A percentile compares a stretch with the other conserved stretches of the same genome.
Evolutionary conservation across 2,888 invertebrate genomes (phyloP).

Genomic region (Balanococcus diminutus): DNA sequence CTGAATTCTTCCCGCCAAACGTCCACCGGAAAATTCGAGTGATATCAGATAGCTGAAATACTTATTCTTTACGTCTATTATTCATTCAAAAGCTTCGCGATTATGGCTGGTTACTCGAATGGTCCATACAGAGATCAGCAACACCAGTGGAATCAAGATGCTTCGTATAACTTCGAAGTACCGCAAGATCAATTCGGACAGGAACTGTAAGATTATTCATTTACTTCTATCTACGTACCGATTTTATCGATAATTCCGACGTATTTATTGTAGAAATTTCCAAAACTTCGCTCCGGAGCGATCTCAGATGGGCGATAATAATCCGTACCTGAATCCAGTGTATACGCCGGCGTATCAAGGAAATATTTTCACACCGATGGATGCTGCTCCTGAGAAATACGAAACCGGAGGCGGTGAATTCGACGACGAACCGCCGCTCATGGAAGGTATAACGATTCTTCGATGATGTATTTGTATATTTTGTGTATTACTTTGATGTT

Average conservation of each 20-base stretch:
- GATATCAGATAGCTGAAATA: too few species aligned
- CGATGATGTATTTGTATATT: too few species aligned
- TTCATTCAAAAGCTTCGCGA: not conserved
- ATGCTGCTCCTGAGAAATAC: not conserved
- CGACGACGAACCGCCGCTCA: conserved; percentile 45
- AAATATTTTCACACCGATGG: conserved; percentile 37
- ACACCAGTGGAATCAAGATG: conserved; percentile 8
- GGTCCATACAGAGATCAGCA: not conserved
- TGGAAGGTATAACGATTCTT: conserved; percentile 28
- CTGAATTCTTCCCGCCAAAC: not conserved
- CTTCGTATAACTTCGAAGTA: not conserved
- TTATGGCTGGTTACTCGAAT: conserved; percentile 24
- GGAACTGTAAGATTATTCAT: not conserved
- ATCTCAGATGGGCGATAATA: conserved; percentile 20
- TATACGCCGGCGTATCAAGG: conserved; percentile 16
- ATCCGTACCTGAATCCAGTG: conserved; percentile 45
- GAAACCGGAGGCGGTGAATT: conserved; percentile 21
- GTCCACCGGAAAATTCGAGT: not conserved
- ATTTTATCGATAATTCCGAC: not conserved
- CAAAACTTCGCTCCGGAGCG: conserved; percentile 19
- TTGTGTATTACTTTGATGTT: too few species aligned
- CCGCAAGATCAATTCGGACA: conserved; percentile 1
- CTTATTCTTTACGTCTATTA: not conserved
- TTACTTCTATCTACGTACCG: not conserved
- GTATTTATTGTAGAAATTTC: conserved; percentile 19